A percentile compares a stretch with the other conserved stretches of the same genome.
Conservation (phyloP, 2,797 vertebrate species). For the Hippocampus kuda region DNA sequence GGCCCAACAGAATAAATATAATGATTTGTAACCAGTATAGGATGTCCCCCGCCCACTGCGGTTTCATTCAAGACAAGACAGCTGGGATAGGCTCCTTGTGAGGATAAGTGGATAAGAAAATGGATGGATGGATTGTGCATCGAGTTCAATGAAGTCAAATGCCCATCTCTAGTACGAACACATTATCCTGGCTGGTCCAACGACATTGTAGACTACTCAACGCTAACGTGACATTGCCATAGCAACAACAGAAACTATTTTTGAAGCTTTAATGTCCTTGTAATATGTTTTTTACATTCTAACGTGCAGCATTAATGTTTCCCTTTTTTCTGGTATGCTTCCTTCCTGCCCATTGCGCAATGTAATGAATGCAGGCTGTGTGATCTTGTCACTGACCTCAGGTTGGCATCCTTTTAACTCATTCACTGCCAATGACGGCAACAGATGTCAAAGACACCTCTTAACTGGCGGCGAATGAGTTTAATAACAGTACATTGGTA, state of each 20-base stretch:
- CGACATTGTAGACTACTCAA: neutral
- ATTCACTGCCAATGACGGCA: neutral
- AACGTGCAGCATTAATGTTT: neutral
- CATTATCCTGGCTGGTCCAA: neutral
- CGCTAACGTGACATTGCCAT: neutral
- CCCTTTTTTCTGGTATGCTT: neutral
- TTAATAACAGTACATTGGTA: neutral
- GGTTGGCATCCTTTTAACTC: neutral
- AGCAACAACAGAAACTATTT: neutral
- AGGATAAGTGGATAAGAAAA: no score
- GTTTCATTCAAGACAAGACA: no score
- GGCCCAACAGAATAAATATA: no score
- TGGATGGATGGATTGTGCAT: no score
- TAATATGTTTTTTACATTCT: neutral
- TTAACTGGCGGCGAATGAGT: no score
- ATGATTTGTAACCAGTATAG: no score
- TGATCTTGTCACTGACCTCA: neutral
- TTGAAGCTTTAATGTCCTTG: neutral
- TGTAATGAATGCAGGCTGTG: neutral
- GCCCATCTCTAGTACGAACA: neutral
- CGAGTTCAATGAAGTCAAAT: no score
- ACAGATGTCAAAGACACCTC: no score
- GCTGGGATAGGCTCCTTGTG: no score
- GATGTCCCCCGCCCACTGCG: no score
- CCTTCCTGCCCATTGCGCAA: neutral